Evolutionary conservation across 2,888 invertebrate genomes (phyloP), one percentile per base, ranked within the genome.

Genomic region (Perithous albicinctus): DNA sequence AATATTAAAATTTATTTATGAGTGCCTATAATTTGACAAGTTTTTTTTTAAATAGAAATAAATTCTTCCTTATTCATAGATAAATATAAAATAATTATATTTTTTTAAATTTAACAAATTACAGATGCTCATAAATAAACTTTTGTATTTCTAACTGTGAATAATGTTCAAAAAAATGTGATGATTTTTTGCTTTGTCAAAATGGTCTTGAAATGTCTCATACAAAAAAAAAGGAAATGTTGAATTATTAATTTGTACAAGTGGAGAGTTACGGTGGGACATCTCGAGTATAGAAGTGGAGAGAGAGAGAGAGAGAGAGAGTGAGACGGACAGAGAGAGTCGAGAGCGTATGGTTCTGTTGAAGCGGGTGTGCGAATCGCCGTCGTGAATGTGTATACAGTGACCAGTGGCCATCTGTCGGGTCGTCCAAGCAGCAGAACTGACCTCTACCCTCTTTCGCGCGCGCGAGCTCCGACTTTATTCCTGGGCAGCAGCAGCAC

Each of bases 351-450:
- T 48, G 61, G 20, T 18, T 84, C 75, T 43, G 43, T 43, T 5
- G n/a, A 43, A 78, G 76, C 84, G 81, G 85, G 86, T 80, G 84
- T 82, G 70, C 78, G 87, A 85, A 80, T 84, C 84, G 64, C 78
- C 82, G 80, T 80, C n/a, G 69, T 32, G 32, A 20, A 23, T 32
- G 32, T 32, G 35, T 32, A 18, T 15, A 15, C 32, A 32, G 32
- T 89, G 90, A 89, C 89, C 90, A 91, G 87, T 81, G 89, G 91
- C 92, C 92, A 91, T 92, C 92, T 92, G 91, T 89, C 89, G 92
- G 89, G 69, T 87, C 85, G 85, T 86, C 85, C 86, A 85, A 83
- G 89, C 86, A 78, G 74, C 70, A 78, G 51, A 78, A 89, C 89
- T 90, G 90, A 86, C 86, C 85, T 69, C 83, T 83, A 66, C 83